A percentile compares a stretch with the other conserved stretches of the same genome.
phyloP scores from a whole-genome alignment of 2,888 invertebrate genomes.

The Trichopria drosophilae region DNA sequence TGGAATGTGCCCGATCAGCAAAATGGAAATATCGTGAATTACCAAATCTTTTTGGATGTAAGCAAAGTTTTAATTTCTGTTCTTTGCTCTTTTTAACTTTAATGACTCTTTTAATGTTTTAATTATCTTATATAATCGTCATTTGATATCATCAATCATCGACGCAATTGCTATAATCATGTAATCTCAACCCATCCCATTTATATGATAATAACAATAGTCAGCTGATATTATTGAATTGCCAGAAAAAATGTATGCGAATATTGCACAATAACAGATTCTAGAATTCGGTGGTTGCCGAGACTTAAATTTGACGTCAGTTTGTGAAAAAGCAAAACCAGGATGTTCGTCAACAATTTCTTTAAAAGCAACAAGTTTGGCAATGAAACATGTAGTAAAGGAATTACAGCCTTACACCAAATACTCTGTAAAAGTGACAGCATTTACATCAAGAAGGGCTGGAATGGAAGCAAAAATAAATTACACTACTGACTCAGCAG shows the following conservation, averaged over 20 bases:
- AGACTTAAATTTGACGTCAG: background rate
- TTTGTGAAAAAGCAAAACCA: background rate
- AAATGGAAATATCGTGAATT: conserved; percentile 35
- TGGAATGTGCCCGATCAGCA: conserved; percentile 38
- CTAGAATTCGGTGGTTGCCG: conserved; percentile 23
- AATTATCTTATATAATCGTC: background rate
- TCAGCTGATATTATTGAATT: too few species aligned
- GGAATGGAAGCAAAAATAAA: conserved; percentile 4
- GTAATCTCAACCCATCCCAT: too few species aligned
- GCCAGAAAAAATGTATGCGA: too few species aligned
- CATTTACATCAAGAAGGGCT: conserved; percentile 26
- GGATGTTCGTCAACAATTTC: background rate
- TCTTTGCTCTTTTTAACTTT: background rate
- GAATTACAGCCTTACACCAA: conserved; percentile 35
- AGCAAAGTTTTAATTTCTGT: background rate
- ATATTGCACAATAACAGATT: too few species aligned
- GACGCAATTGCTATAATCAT: too few species aligned
- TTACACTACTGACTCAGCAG: conserved; percentile 17
- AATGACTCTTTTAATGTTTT: background rate
- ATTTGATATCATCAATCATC: too few species aligned
- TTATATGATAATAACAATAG: too few species aligned
- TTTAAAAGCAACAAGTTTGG: background rate
- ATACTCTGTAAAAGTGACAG: conserved; percentile 35
- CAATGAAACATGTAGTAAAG: conserved; percentile 9
- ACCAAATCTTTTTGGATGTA: conserved; percentile 37